Evolutionary conservation across 1,140 invertebrate species (phyloP), one percentile per base, ranked within the genome.

Genomic region (Lepidurus arcticus): DNA sequence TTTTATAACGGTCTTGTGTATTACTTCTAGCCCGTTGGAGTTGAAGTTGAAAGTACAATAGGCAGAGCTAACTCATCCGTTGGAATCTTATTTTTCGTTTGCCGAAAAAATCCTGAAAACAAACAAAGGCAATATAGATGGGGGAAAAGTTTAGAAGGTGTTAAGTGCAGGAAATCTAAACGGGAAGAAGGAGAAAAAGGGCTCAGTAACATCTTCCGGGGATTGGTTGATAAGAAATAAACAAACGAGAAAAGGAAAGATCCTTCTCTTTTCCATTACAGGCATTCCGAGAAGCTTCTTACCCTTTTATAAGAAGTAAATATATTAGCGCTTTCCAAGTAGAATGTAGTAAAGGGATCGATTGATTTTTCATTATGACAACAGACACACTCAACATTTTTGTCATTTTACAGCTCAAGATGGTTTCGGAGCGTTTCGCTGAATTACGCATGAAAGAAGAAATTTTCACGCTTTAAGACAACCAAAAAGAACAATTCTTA

Each of bases 231-330:
- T 65, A 65, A 65, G 53, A 65, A 65, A 65, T 21, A 65, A 65
- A 65, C 53, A 65, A 65, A 21, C 3, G 53, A 65, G 21, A 65
- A 65, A 16, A 65, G 21, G 6, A 10, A 65, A 21, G 21, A 21
- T n/a, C 53, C 53, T 47, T 47, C 45, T 65, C 53, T 4, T 65
- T 65, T 13, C 21, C 53, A n/a, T 13, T 65, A n/a, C 16, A 65
- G 16, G 53, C 53, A 65, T 65, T 65, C 53, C 53, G 53, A 65
- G 53, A 65, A 65, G n/a, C 53, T 65, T 65, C 53, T 65, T 65
- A 65, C 53, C 53, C 53, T 65, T 65, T 13, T 21, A 1, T 65
- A 5, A 65, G n/a, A 65, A 65, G 8, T 65, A 21, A n/a, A 4
- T 3, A 34, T 34, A 34, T 65, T 21, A 13, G 4, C 16, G 53